Evolutionary conservation across 1,140 invertebrate genomes (phyloP).

Genomic region (Euwallacea similis): DNA sequence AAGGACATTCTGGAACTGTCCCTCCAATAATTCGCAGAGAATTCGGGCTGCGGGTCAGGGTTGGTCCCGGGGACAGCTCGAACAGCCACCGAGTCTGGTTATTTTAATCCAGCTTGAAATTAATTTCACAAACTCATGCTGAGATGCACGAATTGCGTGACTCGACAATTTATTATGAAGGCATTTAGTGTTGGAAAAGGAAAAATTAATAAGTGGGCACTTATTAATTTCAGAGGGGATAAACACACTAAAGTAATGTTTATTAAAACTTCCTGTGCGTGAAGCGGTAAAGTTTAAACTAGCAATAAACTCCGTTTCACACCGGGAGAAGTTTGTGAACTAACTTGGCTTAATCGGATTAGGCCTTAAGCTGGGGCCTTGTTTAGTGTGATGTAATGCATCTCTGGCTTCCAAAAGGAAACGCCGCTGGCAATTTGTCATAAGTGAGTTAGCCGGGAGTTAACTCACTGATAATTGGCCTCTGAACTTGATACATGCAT

Average conservation of each 20-base stretch:
- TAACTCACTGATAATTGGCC: neutral
- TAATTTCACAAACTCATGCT: no score
- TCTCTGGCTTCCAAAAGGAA: slow-evolving; percentile 3
- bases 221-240: no score
- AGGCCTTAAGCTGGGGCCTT: slow-evolving; percentile 9
- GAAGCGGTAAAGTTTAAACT: slow-evolving; percentile 9
- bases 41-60: no score
- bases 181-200: no score
- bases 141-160: no score
- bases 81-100: no score
- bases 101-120: no score
- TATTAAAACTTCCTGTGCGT: slow-evolving; percentile 14
- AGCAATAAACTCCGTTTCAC: slow-evolving; percentile 10
- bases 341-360: slow-evolving; percentile 15
- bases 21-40: no score
- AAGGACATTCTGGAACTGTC: no score
- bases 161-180: no score
- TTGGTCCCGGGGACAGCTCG: no score
- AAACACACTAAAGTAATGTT: neutral
- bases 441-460: neutral
- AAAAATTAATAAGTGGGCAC: no score
- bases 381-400: slow-evolving; percentile 13
- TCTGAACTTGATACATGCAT: neutral
- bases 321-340: slow-evolving; percentile 11
- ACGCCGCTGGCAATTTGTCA: slow-evolving; percentile 12